A percentile compares a stretch with the other conserved stretches of the same genome.
These are phyloP conservation scores for Thunnus maccoyii DNA, from an alignment of 2,113 vertebrate species.

Conservation along the genomic window DNA sequence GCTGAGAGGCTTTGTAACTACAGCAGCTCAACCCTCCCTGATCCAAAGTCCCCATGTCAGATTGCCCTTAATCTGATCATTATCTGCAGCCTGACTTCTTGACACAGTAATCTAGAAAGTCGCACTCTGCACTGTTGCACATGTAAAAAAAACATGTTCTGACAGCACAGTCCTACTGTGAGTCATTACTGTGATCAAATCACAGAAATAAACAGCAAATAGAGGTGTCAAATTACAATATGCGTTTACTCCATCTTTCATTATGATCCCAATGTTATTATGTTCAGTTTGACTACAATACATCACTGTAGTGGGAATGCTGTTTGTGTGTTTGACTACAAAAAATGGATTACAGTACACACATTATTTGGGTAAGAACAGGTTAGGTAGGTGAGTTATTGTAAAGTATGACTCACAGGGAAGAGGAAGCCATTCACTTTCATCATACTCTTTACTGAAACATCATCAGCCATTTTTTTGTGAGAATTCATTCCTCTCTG, in stretches of 20 bases:
- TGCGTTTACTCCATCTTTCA: conserved; percentile 3
- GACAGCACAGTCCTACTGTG: not conserved
- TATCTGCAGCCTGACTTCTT: conserved; percentile 68
- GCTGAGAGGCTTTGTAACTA: conserved; percentile 44
- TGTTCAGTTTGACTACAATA: not conserved
- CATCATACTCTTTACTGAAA: conserved; percentile 14
- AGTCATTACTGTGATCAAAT: not conserved
- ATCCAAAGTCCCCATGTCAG: conserved; percentile 69
- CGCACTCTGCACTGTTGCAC: not conserved
- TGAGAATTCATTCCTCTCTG: not conserved
- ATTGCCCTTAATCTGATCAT: conserved; percentile 79
- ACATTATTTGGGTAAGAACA: not conserved
- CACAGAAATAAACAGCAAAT: not conserved
- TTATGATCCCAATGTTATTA: not conserved
- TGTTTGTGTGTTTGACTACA: not conserved
- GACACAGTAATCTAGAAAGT: conserved; percentile 67
- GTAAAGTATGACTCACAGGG: not conserved
- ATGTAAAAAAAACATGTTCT: not conserved
- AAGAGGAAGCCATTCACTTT: conserved; percentile 3
- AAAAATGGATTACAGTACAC: conserved; percentile 23
- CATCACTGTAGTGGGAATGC: not conserved
- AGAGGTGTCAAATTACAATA: not conserved
- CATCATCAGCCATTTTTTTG: not conserved
- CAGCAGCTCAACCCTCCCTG: conserved; percentile 45
- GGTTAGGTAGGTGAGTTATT: not conserved